phyloP scores from a whole-genome alignment of 2,888 invertebrate species.

The Linhomoeus sp. region DNA sequence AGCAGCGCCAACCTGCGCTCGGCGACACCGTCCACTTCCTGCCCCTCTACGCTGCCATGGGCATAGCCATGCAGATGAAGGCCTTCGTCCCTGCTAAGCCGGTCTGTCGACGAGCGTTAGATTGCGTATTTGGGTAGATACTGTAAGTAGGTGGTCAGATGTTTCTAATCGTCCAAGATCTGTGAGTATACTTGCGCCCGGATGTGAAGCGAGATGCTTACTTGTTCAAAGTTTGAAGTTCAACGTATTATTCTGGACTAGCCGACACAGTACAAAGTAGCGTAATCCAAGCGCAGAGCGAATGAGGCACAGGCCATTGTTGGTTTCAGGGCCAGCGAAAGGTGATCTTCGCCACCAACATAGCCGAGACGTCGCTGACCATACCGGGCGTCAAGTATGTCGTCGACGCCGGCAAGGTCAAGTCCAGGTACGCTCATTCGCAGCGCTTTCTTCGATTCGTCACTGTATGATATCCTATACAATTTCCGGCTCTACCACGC shows the following conservation, averaged over 20 bases:
- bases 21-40: constrained; percentile 35
- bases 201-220: no score
- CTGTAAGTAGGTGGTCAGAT: no score
- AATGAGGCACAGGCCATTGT: not conserved
- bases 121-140: not conserved
- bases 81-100: constrained; percentile 49
- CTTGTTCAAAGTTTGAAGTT: no score
- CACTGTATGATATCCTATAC: no score
- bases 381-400: constrained; percentile 72
- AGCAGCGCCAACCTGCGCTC: no score
- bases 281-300: no score
- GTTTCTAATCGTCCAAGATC: no score
- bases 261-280: no score
- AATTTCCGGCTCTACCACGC: no score
- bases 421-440: constrained; percentile 9
- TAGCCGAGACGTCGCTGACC: constrained; percentile 93
- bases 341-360: constrained; percentile 78
- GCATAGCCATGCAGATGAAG: constrained; percentile 61
- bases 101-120: not conserved
- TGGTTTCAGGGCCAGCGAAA: constrained; percentile 42
- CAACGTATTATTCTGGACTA: no score
- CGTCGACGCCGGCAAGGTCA: constrained; percentile 25
- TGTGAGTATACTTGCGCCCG: no score
- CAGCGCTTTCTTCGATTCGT: no score
- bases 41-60: constrained; percentile 72